Evolutionary conservation across 1,140 invertebrate genomes (phyloP).

Genomic region (Drosophila sp.): DNA sequence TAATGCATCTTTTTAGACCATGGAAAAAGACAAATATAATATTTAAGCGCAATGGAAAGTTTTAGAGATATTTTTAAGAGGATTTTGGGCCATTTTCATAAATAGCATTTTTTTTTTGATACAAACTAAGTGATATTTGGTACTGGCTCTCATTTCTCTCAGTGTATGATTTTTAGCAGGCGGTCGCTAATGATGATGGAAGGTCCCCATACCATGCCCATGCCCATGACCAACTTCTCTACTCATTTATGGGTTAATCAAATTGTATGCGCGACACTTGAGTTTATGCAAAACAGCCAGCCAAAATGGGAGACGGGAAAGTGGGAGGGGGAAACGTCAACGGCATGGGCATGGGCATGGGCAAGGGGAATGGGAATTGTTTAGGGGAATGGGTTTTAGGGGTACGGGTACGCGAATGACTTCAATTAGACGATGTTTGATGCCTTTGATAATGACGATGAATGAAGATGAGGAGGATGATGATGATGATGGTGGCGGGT

Average conservation of each 20-base stretch:
- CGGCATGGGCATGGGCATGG: constrained; percentile 10
- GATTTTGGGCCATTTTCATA: too few relatives aligned
- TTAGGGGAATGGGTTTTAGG: constrained; percentile 8
- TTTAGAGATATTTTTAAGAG: too few relatives aligned
- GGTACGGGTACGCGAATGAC: constrained; percentile 46
- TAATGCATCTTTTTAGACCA: too few relatives aligned
- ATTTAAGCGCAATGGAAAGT: too few relatives aligned
- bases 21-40: too few relatives aligned
- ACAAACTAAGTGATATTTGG: too few relatives aligned
- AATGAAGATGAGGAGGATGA: background rate
- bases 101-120: too few relatives aligned
- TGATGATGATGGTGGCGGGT: constrained; percentile 49
- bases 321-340: constrained; percentile 17
- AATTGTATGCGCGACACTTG: constrained; percentile 62
- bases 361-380: background rate
- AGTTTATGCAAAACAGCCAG: constrained; percentile 64
- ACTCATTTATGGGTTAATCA: constrained; percentile 70
- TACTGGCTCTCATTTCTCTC: background rate
- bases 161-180: constrained; percentile 36
- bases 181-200: constrained; percentile 74
- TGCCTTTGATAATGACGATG: constrained; percentile 30
- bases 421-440: constrained; percentile 68
- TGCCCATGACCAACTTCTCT: constrained; percentile 23
- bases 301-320: constrained; percentile 23
- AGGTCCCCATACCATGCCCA: constrained; percentile 36